Conservation (phyloP, 1,140 invertebrate genomes). For the Saccostrea glomerata region DNA sequence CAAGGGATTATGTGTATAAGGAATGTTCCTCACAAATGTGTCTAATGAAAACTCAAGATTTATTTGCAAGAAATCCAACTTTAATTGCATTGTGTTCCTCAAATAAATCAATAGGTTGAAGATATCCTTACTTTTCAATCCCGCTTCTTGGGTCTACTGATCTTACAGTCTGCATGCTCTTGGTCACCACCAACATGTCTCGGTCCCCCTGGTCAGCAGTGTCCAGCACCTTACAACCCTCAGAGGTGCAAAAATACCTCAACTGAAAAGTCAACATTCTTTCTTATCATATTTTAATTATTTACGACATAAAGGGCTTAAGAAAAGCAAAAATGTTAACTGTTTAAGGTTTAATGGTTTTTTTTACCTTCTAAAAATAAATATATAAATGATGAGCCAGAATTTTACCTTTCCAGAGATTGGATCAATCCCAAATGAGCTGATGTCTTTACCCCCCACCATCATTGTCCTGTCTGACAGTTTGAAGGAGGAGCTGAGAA, state of each 20-base stretch:
- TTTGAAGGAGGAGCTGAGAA: slow-evolving; percentile 89
- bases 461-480: slow-evolving; percentile 91
- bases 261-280: slow-evolving; percentile 58
- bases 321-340: too few species aligned
- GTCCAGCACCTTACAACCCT: slow-evolving; percentile 81
- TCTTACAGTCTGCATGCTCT: slow-evolving; percentile 91
- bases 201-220: slow-evolving; percentile 78
- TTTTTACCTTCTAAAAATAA: too few species aligned
- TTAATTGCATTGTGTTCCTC: too few species aligned
- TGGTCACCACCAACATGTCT: slow-evolving; percentile 88
- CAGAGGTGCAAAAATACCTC: slow-evolving; percentile 75
- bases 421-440: slow-evolving; percentile 85
- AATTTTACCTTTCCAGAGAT: slow-evolving; percentile 83
- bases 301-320: too few species aligned
- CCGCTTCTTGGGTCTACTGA: slow-evolving; percentile 91
- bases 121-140: slow-evolving; percentile 84
- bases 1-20: too few species aligned
- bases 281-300: too few species aligned
- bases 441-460: slow-evolving; percentile 86
- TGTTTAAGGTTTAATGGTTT: too few species aligned
- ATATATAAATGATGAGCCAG: too few species aligned
- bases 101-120: not conserved
- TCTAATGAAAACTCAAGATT: too few species aligned
- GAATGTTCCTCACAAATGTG: too few species aligned
- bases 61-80: too few species aligned